Conservation (phyloP, 2,888 invertebrate genomes). For the Eristalis intricaria region DNA sequence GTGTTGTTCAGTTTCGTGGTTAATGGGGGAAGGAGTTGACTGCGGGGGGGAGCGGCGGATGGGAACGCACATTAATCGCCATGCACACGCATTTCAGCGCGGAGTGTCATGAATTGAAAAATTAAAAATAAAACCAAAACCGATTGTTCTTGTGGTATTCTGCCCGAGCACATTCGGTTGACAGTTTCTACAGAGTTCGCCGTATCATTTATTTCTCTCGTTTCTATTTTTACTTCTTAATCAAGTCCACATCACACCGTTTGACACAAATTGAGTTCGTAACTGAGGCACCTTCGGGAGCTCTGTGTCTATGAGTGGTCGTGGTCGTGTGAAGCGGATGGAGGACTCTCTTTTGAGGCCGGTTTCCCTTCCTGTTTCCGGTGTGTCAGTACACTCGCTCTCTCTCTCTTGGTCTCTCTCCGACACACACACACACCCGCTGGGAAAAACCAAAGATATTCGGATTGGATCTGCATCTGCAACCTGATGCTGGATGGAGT, state of each 20-base stretch:
- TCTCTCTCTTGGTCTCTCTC: too few species aligned
- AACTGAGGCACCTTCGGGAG: conserved; percentile 8
- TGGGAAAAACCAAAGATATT: conserved; percentile 32
- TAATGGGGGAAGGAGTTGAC: neutral
- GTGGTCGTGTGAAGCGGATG: conserved; percentile 24
- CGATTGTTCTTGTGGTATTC: conserved; percentile 34
- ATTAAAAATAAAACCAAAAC: conserved; percentile 53
- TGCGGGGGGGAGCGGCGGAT: neutral
- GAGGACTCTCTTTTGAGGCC: conserved; percentile 54
- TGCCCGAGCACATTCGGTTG: conserved; percentile 18
- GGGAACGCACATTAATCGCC: conserved; percentile 34
- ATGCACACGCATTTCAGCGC: neutral
- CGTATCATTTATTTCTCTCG: neutral
- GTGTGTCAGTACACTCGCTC: neutral
- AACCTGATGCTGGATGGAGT: conserved; percentile 43
- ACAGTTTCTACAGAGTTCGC: conserved; percentile 20
- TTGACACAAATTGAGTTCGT: conserved; percentile 10
- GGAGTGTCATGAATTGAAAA: conserved; percentile 47
- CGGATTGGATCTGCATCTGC: conserved; percentile 42
- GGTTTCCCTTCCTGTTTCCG: conserved; percentile 58
- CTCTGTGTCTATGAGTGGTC: neutral
- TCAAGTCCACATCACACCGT: conserved; percentile 6
- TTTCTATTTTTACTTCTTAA: conserved; percentile 9
- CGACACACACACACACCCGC: neutral
- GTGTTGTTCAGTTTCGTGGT: neutral